These are phyloP conservation scores for Amblyornis subalaris DNA, from an alignment of 2,113 vertebrate genomes.

Conservation along the genomic window DNA sequence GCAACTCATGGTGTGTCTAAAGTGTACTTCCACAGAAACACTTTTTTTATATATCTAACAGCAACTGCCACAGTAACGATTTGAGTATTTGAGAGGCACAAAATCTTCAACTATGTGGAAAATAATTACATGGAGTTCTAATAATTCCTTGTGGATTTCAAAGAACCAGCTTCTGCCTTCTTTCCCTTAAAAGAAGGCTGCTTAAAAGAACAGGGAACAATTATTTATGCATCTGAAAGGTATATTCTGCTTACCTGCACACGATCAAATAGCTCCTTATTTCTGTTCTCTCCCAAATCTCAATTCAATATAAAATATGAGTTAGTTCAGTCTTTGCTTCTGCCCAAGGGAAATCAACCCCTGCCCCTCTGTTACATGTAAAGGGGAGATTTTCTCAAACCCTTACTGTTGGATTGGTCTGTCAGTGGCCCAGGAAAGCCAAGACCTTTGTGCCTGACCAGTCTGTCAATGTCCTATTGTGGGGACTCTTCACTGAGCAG, in stretches of 20 bases:
- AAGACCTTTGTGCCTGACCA: background rate
- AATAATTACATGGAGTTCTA: background rate
- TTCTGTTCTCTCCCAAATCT: background rate
- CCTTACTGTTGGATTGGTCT: background rate
- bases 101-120: background rate
- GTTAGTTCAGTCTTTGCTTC: background rate
- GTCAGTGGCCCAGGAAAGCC: background rate
- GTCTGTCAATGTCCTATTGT: fast-evolving
- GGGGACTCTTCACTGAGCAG: no score
- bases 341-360: background rate
- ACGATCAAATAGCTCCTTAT: background rate
- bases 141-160: background rate
- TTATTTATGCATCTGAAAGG: background rate
- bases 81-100: background rate
- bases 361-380: background rate
- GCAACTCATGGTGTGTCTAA: background rate
- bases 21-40: background rate
- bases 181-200: background rate
- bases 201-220: background rate
- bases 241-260: background rate
- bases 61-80: background rate
- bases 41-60: background rate
- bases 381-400: background rate
- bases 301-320: background rate
- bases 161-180: background rate